Evolutionary conservation across 2,113 vertebrate genomes (phyloP).

Genomic region (Martes martes): DNA sequence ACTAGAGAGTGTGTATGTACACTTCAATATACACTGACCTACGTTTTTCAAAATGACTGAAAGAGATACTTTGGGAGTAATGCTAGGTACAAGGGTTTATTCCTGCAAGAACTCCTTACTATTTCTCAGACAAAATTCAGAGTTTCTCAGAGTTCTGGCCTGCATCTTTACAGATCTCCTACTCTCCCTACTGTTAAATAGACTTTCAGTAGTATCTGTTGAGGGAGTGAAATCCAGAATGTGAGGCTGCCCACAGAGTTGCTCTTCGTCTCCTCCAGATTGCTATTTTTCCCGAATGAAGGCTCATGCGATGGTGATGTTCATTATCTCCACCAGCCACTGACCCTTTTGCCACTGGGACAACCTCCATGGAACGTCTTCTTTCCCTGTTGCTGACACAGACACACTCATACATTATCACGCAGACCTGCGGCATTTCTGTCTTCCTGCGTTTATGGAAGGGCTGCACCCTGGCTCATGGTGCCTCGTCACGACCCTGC

Average conservation of each 20-base stretch:
- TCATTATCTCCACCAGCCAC: rapidly evolving
- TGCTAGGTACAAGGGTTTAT: not conserved
- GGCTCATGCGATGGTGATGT: rapidly evolving
- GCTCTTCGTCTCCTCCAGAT: rapidly evolving
- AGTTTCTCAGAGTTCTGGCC: not conserved
- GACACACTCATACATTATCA: rapidly evolving
- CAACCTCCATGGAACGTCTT: not conserved
- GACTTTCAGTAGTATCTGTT: not conserved
- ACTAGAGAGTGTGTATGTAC: not conserved
- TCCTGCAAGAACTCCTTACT: not conserved
- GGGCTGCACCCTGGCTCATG: rapidly evolving
- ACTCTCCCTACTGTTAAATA: not conserved
- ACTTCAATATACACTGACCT: too few relatives aligned
- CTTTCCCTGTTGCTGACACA: rapidly evolving
- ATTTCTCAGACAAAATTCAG: not conserved
- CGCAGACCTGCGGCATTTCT: rapidly evolving
- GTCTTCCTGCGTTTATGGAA: rapidly evolving
- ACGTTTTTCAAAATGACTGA: not conserved
- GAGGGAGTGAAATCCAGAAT: not conserved
- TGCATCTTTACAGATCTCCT: not conserved
- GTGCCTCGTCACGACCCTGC: rapidly evolving
- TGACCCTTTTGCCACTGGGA: rapidly evolving
- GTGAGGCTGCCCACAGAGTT: not conserved
- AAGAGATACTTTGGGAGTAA: not conserved
- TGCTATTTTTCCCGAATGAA: not conserved